Conservation (phyloP, 1,140 invertebrate species). For the Eupeodes corollae region DNA sequence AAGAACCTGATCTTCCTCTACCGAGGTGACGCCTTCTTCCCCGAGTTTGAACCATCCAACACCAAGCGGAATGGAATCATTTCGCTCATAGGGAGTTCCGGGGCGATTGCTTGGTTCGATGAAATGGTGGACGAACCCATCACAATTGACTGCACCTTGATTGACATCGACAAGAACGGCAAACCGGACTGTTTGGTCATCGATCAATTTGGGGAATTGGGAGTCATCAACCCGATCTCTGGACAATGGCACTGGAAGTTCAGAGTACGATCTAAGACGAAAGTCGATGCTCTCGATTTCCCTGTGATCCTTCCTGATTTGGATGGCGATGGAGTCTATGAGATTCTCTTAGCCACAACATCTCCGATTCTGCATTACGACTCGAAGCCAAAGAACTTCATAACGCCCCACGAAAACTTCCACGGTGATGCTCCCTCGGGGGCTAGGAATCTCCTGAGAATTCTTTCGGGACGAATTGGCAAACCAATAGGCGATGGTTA, state of each 20-base stretch:
- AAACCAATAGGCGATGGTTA: constrained; percentile 41
- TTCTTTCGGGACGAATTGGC: constrained; percentile 47
- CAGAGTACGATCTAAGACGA: constrained; percentile 41
- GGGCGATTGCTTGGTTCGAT: constrained; percentile 53
- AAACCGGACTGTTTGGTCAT: constrained; percentile 59
- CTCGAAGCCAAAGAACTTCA: no score
- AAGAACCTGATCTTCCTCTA: constrained; percentile 60
- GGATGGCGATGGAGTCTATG: constrained; percentile 54
- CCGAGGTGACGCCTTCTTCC: constrained; percentile 49
- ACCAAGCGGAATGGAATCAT: constrained; percentile 44
- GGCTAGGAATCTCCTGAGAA: constrained; percentile 46
- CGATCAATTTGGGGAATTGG: constrained; percentile 53
- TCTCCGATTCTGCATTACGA: constrained; percentile 17
- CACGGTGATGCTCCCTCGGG: constrained; percentile 15
- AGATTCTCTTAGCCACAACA: constrained; percentile 49
- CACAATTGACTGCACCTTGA: constrained; percentile 54
- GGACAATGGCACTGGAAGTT: constrained; percentile 50
- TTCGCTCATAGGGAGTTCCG: constrained; percentile 48
- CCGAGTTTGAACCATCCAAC: constrained; percentile 39
- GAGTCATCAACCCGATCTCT: constrained; percentile 54
- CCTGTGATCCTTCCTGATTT: constrained; percentile 59
- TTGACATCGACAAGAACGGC: constrained; percentile 58
- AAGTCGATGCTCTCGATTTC: constrained; percentile 47
- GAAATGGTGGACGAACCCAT: constrained; percentile 49
- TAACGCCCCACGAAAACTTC: constrained; percentile 17